A percentile compares a stretch with the other conserved stretches of the same genome.
phyloP scores from a whole-genome alignment of 2,888 invertebrate species.

The Nezara viridula region DNA sequence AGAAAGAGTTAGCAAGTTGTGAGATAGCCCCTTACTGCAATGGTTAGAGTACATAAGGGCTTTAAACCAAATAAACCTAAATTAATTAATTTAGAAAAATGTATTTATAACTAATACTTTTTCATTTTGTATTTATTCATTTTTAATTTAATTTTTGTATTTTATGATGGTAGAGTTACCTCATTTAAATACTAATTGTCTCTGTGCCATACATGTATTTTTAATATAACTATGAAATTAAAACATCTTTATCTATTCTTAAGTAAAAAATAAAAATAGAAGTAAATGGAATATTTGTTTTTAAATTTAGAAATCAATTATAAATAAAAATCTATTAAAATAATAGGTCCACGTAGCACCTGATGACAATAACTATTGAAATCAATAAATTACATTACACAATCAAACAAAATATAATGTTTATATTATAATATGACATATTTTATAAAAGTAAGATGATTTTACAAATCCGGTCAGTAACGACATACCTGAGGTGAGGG shows the following conservation, averaged over 20 bases:
- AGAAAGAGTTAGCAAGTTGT: neutral
- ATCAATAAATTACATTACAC: too few species aligned
- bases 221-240: neutral
- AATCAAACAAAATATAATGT: too few species aligned
- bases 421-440: too few species aligned
- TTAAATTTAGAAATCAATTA: neutral
- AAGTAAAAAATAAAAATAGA: neutral
- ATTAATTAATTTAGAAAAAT: neutral
- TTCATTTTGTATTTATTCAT: neutral
- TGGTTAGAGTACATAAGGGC: neutral
- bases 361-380: too few species aligned
- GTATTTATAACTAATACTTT: neutral
- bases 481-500: too few species aligned
- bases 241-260: too few species aligned
- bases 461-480: too few species aligned
- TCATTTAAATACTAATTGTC: neutral
- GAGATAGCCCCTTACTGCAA: neutral
- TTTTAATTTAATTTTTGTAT: neutral
- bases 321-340: too few species aligned
- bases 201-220: neutral
- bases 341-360: too few species aligned
- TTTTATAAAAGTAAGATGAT: too few species aligned
- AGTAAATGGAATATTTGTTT: neutral
- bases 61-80: neutral
- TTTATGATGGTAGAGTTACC: neutral